phyloP scores from a whole-genome alignment of 2,113 vertebrate genomes.

The Hepsetus odoe region DNA sequence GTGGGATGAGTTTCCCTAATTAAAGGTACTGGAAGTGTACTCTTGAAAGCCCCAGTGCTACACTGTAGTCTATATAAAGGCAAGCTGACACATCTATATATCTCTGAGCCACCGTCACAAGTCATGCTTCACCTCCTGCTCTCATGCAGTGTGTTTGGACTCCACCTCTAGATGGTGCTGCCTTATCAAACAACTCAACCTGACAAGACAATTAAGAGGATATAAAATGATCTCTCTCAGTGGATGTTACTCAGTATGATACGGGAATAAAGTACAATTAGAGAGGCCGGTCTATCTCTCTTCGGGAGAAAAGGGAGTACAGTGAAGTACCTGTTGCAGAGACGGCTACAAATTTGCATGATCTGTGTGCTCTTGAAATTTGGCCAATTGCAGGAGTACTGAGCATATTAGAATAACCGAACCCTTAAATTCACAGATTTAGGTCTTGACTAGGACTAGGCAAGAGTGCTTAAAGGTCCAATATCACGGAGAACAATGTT shows the following conservation, averaged over 20 bases:
- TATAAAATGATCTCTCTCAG: constrained; percentile 28
- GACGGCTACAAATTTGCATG: background rate
- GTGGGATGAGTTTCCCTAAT: too few relatives aligned
- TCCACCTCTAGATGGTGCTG: constrained; percentile 75
- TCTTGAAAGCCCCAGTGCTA: too few relatives aligned
- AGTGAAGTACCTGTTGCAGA: background rate
- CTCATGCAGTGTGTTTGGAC: background rate
- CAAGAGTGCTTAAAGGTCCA: too few relatives aligned
- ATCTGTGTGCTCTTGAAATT: background rate
- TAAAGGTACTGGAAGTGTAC: too few relatives aligned
- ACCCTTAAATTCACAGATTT: background rate
- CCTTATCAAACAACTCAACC: constrained; percentile 60
- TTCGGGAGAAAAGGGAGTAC: background rate
- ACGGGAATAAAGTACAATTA: constrained; percentile 22
- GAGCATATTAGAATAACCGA: background rate
- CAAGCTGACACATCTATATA: too few relatives aligned
- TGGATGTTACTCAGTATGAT: background rate
- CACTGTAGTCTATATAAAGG: too few relatives aligned
- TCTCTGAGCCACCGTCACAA: too few relatives aligned
- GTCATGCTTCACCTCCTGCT: background rate
- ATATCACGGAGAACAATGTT: too few relatives aligned
- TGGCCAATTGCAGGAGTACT: background rate
- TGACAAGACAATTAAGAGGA: constrained; percentile 29
- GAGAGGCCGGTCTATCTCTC: constrained; percentile 22
- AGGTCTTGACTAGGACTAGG: too few relatives aligned